These are phyloP conservation scores for Thamnophis elegans DNA, from an alignment of 2,797 vertebrate species.

Conservation along the genomic window DNA sequence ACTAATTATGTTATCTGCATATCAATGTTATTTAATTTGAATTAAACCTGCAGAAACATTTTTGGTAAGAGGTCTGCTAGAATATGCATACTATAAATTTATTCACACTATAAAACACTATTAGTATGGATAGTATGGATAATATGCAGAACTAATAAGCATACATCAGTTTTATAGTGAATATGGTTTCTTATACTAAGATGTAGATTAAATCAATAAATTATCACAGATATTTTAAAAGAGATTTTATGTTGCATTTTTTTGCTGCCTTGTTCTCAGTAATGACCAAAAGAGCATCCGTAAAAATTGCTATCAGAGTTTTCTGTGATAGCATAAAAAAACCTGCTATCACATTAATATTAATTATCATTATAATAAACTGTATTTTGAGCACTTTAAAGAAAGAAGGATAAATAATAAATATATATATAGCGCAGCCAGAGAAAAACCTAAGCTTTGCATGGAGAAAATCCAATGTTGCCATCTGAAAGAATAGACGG, in stretches of 20 bases:
- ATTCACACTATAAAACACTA: background rate
- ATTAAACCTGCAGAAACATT: constrained; percentile 19
- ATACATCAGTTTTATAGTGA: background rate
- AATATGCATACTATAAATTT: constrained; percentile 2
- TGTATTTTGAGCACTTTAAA: background rate
- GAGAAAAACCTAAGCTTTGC: background rate
- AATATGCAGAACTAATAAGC: background rate
- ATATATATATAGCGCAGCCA: background rate
- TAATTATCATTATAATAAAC: background rate
- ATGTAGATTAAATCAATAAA: background rate
- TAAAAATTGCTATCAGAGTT: background rate
- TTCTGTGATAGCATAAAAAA: no score
- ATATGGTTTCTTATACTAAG: background rate
- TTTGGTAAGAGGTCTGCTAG: constrained; percentile 1
- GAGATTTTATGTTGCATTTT: background rate
- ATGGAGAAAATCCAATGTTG: background rate
- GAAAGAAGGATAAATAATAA: background rate
- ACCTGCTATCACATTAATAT: background rate
- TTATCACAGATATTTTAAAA: background rate
- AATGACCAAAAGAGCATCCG: background rate
- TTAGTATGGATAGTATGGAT: background rate
- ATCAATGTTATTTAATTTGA: constrained; percentile 28
- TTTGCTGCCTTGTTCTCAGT: background rate
- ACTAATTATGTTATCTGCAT: constrained; percentile 24
- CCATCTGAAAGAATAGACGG: background rate